A percentile compares a stretch with the other conserved stretches of the same genome.
Evolutionary conservation across 2,797 vertebrate species (phyloP).

Genomic region (Cetoscarus ocellatus): DNA sequence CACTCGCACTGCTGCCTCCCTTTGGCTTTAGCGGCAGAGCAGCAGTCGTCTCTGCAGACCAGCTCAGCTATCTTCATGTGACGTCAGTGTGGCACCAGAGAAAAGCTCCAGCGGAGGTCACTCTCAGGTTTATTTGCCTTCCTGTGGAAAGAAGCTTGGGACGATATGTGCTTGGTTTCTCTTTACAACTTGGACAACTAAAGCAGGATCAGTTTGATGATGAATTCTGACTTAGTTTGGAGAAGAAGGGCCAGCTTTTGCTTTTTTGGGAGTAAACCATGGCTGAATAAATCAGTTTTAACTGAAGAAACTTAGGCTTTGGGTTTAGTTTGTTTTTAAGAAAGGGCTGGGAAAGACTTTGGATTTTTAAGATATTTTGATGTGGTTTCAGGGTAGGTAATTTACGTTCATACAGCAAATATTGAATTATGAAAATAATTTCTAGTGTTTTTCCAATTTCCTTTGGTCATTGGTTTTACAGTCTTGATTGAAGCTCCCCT

Average conservation of each 20-base stretch:
- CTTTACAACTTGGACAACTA: background rate
- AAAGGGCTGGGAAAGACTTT: too few relatives aligned
- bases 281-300: background rate
- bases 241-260: background rate
- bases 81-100: conserved; percentile 8
- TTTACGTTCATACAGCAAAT: too few relatives aligned
- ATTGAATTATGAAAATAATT: too few relatives aligned
- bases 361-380: too few relatives aligned
- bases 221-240: background rate
- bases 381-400: too few relatives aligned
- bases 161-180: conserved; percentile 3
- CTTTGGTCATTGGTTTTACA: too few relatives aligned
- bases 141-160: background rate
- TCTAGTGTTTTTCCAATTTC: too few relatives aligned
- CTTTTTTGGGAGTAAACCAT: background rate
- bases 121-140: conserved; percentile 8
- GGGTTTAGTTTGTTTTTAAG: background rate
- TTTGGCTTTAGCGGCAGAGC: conserved; percentile 2
- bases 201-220: background rate
- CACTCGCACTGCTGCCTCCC: conserved; percentile 20
- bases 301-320: too few relatives aligned
- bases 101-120: conserved; percentile 2
- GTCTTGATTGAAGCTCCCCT: too few relatives aligned
- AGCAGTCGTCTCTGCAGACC: too few relatives aligned
- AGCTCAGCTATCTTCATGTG: conserved; percentile 25